Evolutionary conservation across 2,113 vertebrate genomes (phyloP), one percentile per base, ranked within the genome.

Genomic region (Crotalus tigris): DNA sequence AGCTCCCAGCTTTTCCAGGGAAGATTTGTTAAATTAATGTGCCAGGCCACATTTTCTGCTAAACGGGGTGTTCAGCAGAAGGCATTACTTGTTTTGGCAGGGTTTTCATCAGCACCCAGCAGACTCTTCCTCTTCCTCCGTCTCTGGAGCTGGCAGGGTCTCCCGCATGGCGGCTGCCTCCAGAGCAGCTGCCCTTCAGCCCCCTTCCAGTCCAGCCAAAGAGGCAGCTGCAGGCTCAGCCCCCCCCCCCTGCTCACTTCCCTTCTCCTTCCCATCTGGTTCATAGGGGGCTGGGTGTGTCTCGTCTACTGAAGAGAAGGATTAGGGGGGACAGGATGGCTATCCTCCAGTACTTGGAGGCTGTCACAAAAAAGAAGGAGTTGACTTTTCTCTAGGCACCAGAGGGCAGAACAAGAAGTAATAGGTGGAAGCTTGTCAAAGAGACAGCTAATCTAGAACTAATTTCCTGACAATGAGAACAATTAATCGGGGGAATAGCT

Each of bases 21-120:
- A 92, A 87, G 92, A 94, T 92, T 95, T 92, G 94, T 93, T 93
- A 90, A 94, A 92, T 93, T 94, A 95, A 93, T 86, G 91, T 59
- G 89, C 90, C 93, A 91, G 92, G 90, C 93, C 93, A 86, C 85
- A 90, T 92, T 94, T 93, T 90, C 92, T 90, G 90, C 93, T 90
- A 89, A 90, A 89, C 81, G 86, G 85, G 92, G 85, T 69, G 81
- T 57, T 90, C 59, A 44, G 92, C 54, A 92, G 57, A 87, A 85
- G 75, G 85, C n/a, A 26, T 7, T 86, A 85, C 87, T 92, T 86
- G 15, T 87, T 90, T 46, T 58, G 90, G 90, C 88, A 46, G 53
- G 19, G 33, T 94, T 75, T 81, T 64, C 87, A 24, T 69, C 33
- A 21, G 75, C 75, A 44, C 69, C 69, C 69, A 81, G 69, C 75